Percentiles rank a stretch among this genome's conserved stretches.
These are phyloP conservation scores for Cynoglossus semilaevis DNA, from an alignment of 2,113 vertebrate species.

Conservation along the genomic window DNA sequence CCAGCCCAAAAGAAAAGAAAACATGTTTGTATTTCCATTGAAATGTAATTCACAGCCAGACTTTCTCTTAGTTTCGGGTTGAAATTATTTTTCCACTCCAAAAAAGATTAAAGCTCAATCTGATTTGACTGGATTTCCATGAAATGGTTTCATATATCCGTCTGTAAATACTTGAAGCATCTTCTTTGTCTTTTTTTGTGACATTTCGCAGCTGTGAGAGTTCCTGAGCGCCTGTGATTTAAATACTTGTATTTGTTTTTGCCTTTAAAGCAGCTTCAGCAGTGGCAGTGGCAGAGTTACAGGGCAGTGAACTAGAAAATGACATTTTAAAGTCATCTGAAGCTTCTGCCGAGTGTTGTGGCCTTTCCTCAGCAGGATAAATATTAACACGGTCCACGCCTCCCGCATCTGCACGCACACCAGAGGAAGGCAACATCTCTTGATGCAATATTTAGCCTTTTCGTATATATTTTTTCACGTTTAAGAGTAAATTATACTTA, in stretches of 20 bases:
- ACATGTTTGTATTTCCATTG: background rate
- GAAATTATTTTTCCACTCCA: background rate
- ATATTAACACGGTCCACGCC: conserved; percentile 44
- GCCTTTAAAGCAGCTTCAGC: conserved; percentile 57
- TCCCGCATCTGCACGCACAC: background rate
- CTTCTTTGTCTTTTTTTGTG: conserved; percentile 24
- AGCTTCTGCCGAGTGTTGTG: conserved; percentile 53
- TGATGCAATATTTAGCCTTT: background rate
- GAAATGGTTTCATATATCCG: background rate
- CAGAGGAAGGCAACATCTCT: background rate
- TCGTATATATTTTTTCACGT: no score
- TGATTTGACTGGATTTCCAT: background rate
- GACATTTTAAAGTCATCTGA: conserved; percentile 74
- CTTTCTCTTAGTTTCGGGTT: background rate
- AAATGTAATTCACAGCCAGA: background rate
- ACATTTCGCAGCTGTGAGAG: conserved; percentile 39
- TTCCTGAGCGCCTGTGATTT: conserved; percentile 56
- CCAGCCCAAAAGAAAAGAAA: no score
- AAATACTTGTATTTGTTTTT: conserved; percentile 71
- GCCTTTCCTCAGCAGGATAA: conserved; percentile 71
- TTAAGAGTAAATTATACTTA: no score
- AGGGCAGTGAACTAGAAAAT: conserved; percentile 83
- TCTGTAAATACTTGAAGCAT: conserved; percentile 23
- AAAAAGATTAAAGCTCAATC: background rate
- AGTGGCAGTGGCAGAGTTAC: conserved; percentile 67